These are phyloP conservation scores for Baronia brevicornis DNA, from an alignment of 2,888 invertebrate genomes.

Conservation along the genomic window DNA sequence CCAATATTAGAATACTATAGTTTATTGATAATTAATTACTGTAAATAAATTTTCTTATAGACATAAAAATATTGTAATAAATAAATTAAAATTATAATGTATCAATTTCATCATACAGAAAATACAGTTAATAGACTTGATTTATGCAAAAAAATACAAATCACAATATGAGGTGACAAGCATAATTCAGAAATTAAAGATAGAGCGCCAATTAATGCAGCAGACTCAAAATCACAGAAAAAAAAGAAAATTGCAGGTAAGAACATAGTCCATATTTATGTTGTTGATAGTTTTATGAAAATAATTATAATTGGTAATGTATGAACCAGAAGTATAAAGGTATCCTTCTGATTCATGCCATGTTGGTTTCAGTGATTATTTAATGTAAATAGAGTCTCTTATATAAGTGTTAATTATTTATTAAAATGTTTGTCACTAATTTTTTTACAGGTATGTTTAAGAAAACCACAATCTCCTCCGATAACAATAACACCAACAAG, in stretches of 20 bases:
- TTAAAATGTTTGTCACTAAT: slow-evolving; percentile 20
- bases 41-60: slow-evolving; percentile 2
- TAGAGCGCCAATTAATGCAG: slow-evolving; percentile 33
- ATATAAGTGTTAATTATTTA: not conserved
- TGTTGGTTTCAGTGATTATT: too few relatives aligned
- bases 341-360: too few relatives aligned
- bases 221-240: slow-evolving; percentile 25
- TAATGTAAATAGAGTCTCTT: too few relatives aligned
- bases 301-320: too few relatives aligned
- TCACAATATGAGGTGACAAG: slow-evolving; percentile 29
- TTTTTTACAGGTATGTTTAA: slow-evolving; percentile 39
- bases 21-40: not conserved
- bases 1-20: too few relatives aligned
- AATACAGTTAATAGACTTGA: slow-evolving; percentile 44
- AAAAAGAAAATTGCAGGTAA: slow-evolving; percentile 32
- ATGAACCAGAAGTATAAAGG: too few relatives aligned
- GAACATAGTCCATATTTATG: too few relatives aligned
- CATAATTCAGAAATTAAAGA: slow-evolving; percentile 36
- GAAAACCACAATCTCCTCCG: slow-evolving; percentile 38
- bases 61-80: too few relatives aligned
- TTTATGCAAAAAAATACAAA: slow-evolving; percentile 41
- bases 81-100: too few relatives aligned
- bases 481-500: slow-evolving; percentile 37
- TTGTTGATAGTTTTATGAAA: too few relatives aligned
- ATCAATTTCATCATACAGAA: slow-evolving; percentile 34